Evolutionary conservation across 1,140 invertebrate species (phyloP).

Genomic region (Dendrolimus kikuchii): DNA sequence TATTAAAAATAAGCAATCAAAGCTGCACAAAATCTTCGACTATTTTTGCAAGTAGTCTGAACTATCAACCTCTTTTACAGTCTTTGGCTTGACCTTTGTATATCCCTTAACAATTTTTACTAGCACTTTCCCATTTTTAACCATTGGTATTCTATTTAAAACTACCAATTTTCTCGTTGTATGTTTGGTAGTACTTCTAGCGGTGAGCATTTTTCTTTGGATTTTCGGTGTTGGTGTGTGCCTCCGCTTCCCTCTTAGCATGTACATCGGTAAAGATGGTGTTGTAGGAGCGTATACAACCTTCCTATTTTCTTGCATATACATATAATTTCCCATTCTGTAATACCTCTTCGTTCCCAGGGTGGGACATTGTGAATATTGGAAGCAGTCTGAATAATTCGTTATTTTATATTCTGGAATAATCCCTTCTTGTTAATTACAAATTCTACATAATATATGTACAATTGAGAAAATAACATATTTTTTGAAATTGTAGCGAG

Average conservation of each 20-base stretch:
- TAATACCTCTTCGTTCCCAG: slow-evolving; percentile 18
- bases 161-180: slow-evolving; percentile 14
- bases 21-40: too few relatives aligned
- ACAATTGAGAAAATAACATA: too few relatives aligned
- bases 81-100: slow-evolving; percentile 6
- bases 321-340: slow-evolving; percentile 22
- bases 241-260: slow-evolving; percentile 21
- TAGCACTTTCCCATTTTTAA: slow-evolving; percentile 21
- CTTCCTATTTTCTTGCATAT: slow-evolving; percentile 10
- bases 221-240: slow-evolving; percentile 21
- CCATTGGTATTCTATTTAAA: slow-evolving; percentile 19
- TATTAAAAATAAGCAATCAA: too few relatives aligned
- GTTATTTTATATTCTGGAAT: slow-evolving; percentile 32
- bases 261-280: slow-evolving; percentile 15
- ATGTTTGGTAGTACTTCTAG: neutral
- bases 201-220: slow-evolving; percentile 9
- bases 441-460: too few relatives aligned
- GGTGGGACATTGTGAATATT: slow-evolving; percentile 17
- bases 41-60: slow-evolving; percentile 21
- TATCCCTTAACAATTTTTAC: slow-evolving; percentile 24
- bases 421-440: neutral
- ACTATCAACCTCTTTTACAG: slow-evolving; percentile 6
- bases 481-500: too few relatives aligned
- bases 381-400: slow-evolving; percentile 39
- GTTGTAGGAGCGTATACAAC: slow-evolving; percentile 6